Evolutionary conservation across 2,113 vertebrate genomes (phyloP).

Genomic region (Trachemys scripta): DNA sequence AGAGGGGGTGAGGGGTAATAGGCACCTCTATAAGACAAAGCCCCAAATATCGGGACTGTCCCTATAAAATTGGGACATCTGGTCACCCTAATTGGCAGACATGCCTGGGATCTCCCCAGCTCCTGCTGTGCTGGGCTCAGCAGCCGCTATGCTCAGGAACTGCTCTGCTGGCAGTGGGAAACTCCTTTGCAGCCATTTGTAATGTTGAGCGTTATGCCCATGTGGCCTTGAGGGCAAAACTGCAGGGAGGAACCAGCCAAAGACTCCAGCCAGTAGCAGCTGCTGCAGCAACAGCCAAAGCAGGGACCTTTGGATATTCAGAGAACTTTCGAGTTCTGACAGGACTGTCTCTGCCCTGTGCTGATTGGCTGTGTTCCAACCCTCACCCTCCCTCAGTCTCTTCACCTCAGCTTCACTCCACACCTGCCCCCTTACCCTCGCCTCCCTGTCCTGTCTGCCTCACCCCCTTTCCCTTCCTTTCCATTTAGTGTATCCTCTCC

Average conservation of each 20-base stretch:
- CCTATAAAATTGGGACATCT: too few relatives aligned
- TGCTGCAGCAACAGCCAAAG: too few relatives aligned
- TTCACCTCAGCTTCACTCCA: not conserved
- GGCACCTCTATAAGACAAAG: too few relatives aligned
- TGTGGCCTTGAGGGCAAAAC: fast-evolving
- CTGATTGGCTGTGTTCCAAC: not conserved
- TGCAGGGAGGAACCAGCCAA: not conserved
- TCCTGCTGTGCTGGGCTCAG: not conserved
- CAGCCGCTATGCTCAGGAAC: not conserved
- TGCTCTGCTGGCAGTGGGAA: not conserved
- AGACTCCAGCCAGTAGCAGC: not conserved
- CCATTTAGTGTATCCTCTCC: not conserved
- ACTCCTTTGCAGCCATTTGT: not conserved
- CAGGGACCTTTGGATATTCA: not conserved
- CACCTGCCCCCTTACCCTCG: not conserved
- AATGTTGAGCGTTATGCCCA: not conserved
- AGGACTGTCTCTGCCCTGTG: not conserved
- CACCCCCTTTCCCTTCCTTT: fast-evolving
- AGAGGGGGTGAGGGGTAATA: not conserved
- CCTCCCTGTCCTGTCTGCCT: not conserved
- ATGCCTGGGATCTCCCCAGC: not conserved
- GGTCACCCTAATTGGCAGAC: too few relatives aligned
- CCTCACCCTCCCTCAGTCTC: not conserved
- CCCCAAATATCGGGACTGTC: too few relatives aligned
- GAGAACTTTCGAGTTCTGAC: not conserved